Percentiles rank a stretch among this genome's conserved stretches.
phyloP scores from a whole-genome alignment of 1,140 invertebrate species.

The Glossosoma conforme region DNA sequence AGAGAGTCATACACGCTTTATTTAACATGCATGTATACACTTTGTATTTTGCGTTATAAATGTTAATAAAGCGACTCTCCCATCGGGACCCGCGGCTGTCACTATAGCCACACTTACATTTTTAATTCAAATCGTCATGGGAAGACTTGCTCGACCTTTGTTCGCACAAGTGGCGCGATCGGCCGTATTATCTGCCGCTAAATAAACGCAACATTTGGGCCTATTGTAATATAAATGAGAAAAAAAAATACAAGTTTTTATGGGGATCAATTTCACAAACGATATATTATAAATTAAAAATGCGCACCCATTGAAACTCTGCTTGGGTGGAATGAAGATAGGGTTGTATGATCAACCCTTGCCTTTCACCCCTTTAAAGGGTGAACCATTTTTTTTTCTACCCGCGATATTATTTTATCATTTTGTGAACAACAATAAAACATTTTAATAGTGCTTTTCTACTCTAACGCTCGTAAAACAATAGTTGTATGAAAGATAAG shows the following conservation, averaged over 20 bases:
- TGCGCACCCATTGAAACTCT: slow-evolving; percentile 1
- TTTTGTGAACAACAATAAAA: neutral
- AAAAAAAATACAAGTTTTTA: too few relatives aligned
- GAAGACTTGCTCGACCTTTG: slow-evolving; percentile 11
- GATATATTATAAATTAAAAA: slow-evolving; percentile 4
- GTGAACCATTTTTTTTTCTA: neutral
- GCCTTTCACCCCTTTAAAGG: neutral
- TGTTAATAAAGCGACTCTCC: too few relatives aligned
- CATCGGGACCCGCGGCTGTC: neutral
- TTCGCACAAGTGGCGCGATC: neutral
- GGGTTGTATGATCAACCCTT: neutral
- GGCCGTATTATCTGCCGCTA: neutral
- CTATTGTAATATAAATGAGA: neutral
- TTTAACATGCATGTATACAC: too few relatives aligned
- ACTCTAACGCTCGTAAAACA: neutral
- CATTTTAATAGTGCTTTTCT: neutral
- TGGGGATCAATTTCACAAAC: slow-evolving; percentile 5
- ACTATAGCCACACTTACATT: neutral
- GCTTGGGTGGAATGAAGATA: neutral
- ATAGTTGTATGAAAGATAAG: neutral
- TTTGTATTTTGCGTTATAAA: too few relatives aligned
- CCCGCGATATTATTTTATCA: neutral
- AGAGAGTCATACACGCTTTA: too few relatives aligned
- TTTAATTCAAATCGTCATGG: slow-evolving; percentile 18
- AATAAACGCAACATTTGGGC: slow-evolving; percentile 4